phyloP scores from a whole-genome alignment of 2,797 vertebrate species.

The Sebastes flavidus region DNA sequence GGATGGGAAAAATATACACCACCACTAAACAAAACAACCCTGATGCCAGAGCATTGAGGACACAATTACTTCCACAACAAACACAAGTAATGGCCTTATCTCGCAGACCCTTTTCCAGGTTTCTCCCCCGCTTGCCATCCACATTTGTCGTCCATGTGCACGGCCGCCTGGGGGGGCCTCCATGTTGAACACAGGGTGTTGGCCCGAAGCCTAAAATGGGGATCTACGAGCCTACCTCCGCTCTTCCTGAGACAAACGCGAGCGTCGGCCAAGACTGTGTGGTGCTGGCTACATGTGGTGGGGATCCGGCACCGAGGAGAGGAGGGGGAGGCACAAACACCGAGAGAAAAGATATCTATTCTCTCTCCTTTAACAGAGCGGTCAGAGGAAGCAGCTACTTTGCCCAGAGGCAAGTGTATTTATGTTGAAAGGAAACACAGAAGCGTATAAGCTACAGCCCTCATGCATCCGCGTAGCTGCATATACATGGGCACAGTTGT shows the following conservation, averaged over 20 bases:
- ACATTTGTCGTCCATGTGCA: conserved; percentile 54
- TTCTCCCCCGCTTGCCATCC: conserved; percentile 33
- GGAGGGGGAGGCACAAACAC: conserved; percentile 58
- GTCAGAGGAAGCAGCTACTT: conserved; percentile 58
- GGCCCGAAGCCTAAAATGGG: conserved; percentile 72
- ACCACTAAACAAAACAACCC: conserved; percentile 58
- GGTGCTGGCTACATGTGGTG: conserved; percentile 62
- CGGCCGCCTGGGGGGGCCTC: conserved; percentile 61
- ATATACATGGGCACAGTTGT: neutral
- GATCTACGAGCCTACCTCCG: conserved; percentile 76
- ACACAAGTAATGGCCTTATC: conserved; percentile 52
- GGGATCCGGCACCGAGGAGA: conserved; percentile 55
- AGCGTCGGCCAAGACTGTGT: conserved; percentile 65
- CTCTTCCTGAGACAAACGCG: conserved; percentile 66
- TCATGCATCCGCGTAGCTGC: conserved; percentile 16
- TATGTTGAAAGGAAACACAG: conserved; percentile 66
- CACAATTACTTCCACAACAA: conserved; percentile 72
- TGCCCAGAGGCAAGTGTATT: conserved; percentile 68
- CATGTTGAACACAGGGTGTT: conserved; percentile 69
- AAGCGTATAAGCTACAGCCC: conserved; percentile 44
- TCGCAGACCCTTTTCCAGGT: conserved; percentile 40
- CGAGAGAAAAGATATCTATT: conserved; percentile 50
- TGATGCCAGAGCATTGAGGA: conserved; percentile 50
- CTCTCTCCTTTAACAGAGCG: conserved; percentile 48
- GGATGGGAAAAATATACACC: conserved; percentile 65